Evolutionary conservation across 1,140 invertebrate genomes (phyloP).

Genomic region (Leptopilina clavipes): DNA sequence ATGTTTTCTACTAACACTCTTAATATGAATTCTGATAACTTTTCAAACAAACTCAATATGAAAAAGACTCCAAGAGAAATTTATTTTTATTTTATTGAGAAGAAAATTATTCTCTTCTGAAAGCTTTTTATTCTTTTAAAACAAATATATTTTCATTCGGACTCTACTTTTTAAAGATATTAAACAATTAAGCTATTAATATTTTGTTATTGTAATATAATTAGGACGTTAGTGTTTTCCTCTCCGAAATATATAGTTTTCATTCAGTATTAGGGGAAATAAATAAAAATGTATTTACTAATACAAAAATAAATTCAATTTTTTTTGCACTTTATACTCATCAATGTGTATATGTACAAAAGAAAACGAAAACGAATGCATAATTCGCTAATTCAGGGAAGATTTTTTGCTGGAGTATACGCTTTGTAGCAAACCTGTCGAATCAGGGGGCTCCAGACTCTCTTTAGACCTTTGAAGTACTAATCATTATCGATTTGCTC

Average conservation of each 20-base stretch:
- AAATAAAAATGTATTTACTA: too few relatives aligned
- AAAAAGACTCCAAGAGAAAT: too few relatives aligned
- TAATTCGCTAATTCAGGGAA: slow-evolving; percentile 70
- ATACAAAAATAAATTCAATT: too few relatives aligned
- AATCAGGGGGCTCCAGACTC: slow-evolving; percentile 52
- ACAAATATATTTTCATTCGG: too few relatives aligned
- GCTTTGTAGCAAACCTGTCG: slow-evolving; percentile 57
- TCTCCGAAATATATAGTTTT: too few relatives aligned
- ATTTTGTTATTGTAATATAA: too few relatives aligned
- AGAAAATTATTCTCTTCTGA: too few relatives aligned
- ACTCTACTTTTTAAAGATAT: too few relatives aligned
- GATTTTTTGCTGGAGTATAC: slow-evolving; percentile 64
- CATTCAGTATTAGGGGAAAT: too few relatives aligned
- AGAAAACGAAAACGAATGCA: slow-evolving; percentile 66
- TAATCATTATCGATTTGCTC: slow-evolving; percentile 70
- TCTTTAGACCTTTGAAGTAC: slow-evolving; percentile 66
- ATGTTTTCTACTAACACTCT: background rate
- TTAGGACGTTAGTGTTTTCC: background rate
- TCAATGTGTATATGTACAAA: slow-evolving; percentile 32
- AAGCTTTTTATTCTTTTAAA: too few relatives aligned
- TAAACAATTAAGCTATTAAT: too few relatives aligned
- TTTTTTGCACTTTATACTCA: background rate
- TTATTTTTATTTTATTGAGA: too few relatives aligned
- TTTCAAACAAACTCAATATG: background rate
- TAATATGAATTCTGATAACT: background rate